These are phyloP conservation scores for Anolis apletophallus DNA, from an alignment of 2,797 vertebrate genomes.

Conservation along the genomic window DNA sequence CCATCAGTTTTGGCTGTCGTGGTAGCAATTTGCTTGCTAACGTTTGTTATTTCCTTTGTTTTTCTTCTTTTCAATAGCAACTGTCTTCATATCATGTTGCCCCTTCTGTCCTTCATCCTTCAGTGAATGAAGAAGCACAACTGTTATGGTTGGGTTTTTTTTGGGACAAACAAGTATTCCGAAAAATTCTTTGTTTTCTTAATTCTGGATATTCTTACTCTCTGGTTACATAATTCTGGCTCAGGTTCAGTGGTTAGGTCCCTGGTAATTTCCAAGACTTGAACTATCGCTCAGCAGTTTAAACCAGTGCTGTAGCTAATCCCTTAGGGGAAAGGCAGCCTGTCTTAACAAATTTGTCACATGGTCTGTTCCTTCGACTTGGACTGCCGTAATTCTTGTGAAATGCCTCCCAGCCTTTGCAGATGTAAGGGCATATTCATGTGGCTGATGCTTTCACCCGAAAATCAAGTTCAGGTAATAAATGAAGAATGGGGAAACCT, in stretches of 20 bases:
- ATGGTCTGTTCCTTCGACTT: slow-evolving; percentile 7
- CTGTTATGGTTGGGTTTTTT: no score
- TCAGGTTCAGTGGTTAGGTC: background rate
- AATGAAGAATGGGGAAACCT: background rate
- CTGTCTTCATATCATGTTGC: background rate
- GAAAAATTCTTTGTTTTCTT: background rate
- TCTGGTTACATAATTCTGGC: background rate
- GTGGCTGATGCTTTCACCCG: background rate
- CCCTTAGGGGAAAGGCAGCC: slow-evolving; percentile 8
- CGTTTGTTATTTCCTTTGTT: background rate
- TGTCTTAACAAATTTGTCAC: slow-evolving; percentile 26
- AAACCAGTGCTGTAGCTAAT: background rate
- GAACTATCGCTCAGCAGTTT: slow-evolving; percentile 4
- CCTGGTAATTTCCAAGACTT: slow-evolving; percentile 2
- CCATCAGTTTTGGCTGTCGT: background rate
- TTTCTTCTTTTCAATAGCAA: background rate
- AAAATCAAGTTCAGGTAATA: slow-evolving; percentile 6
- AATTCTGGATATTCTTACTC: background rate
- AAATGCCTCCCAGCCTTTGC: slow-evolving; percentile 5
- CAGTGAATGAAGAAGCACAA: background rate
- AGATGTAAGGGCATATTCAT: background rate
- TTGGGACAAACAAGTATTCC: background rate
- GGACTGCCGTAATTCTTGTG: slow-evolving; percentile 7
- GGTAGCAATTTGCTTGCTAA: background rate
- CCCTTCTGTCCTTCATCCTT: background rate